Evolutionary conservation across 92 coral and sea anemone species (phyloP).

Genomic region (Umimayanthus kanabou): DNA sequence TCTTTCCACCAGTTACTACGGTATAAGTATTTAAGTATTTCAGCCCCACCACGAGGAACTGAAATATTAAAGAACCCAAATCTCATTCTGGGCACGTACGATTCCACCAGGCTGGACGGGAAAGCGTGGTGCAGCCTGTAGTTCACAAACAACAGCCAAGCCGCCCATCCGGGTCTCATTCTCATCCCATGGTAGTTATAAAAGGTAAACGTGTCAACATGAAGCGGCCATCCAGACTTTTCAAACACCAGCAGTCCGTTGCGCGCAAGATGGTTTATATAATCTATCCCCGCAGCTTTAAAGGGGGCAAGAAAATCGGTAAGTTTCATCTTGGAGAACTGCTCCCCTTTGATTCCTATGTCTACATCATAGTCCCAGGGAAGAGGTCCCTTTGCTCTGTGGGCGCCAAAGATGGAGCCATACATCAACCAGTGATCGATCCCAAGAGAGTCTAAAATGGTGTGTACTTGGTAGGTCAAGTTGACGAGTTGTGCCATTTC

Average conservation of each 20-base stretch:
- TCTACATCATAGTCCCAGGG: slow-evolving; percentile 83
- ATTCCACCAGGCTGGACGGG: slow-evolving; percentile 70
- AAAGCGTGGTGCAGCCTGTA: slow-evolving; percentile 71
- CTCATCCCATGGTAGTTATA: slow-evolving; percentile 63
- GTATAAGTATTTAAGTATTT: slow-evolving; percentile 75
- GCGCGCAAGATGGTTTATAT: slow-evolving; percentile 36
- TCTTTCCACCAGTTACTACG: slow-evolving; percentile 84
- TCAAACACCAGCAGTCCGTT: slow-evolving; percentile 56
- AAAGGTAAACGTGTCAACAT: slow-evolving; percentile 70
- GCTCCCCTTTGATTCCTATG: slow-evolving; percentile 64
- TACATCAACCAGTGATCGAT: slow-evolving; percentile 80
- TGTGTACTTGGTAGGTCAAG: slow-evolving; percentile 56
- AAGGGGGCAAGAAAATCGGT: slow-evolving; percentile 49
- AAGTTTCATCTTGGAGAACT: slow-evolving; percentile 45
- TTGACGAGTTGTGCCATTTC: slow-evolving; percentile 57
- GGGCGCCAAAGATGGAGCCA: slow-evolving; percentile 78
- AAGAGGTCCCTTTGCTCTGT: slow-evolving; percentile 56
- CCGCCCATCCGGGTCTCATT: slow-evolving; percentile 70
- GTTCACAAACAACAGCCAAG: slow-evolving; percentile 68
- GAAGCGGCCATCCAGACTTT: slow-evolving; percentile 45
- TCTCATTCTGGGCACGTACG: slow-evolving; percentile 59
- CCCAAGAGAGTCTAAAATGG: slow-evolving; percentile 48
- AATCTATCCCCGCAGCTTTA: slow-evolving; percentile 46
- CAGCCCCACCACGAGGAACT: slow-evolving; percentile 74
- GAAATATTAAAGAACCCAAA: slow-evolving; percentile 75